Percentiles rank a stretch among this genome's conserved stretches.
Evolutionary conservation across 2,113 vertebrate genomes (phyloP).

Genomic region (Harpagus bidentatus): DNA sequence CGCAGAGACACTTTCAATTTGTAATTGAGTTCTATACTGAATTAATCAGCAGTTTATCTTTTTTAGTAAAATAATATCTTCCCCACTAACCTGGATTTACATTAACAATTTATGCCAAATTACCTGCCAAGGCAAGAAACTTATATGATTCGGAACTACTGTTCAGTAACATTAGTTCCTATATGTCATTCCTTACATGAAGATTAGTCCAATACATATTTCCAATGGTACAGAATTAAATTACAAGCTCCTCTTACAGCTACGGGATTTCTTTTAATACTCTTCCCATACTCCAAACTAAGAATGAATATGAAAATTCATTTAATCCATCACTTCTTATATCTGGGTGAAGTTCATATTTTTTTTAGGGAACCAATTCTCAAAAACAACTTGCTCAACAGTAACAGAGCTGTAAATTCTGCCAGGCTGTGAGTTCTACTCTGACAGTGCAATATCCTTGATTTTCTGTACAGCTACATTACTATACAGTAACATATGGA

Average conservation of each 20-base stretch:
- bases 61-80: conserved; percentile 91
- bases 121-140: conserved; percentile 76
- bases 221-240: neutral
- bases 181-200: conserved; percentile 34
- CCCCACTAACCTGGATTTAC: conserved; percentile 81
- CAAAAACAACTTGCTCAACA: neutral
- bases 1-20: conserved; percentile 93
- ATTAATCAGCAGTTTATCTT: conserved; percentile 99
- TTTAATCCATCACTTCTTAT: neutral
- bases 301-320: neutral
- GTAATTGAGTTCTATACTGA: conserved; percentile 97
- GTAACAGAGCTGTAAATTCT: neutral
- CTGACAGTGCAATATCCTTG: rapidly evolving
- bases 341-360: neutral
- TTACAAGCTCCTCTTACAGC: neutral
- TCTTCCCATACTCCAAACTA: neutral
- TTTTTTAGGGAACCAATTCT: neutral
- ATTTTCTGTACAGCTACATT: neutral
- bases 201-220: conserved; percentile 23
- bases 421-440: neutral
- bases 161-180: conserved; percentile 16
- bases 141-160: conserved; percentile 52
- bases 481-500: rapidly evolving
- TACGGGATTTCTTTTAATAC: neutral
- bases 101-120: conserved; percentile 85